Conservation (phyloP, 2,113 vertebrate species). For the Hystrix brachyura region DNA sequence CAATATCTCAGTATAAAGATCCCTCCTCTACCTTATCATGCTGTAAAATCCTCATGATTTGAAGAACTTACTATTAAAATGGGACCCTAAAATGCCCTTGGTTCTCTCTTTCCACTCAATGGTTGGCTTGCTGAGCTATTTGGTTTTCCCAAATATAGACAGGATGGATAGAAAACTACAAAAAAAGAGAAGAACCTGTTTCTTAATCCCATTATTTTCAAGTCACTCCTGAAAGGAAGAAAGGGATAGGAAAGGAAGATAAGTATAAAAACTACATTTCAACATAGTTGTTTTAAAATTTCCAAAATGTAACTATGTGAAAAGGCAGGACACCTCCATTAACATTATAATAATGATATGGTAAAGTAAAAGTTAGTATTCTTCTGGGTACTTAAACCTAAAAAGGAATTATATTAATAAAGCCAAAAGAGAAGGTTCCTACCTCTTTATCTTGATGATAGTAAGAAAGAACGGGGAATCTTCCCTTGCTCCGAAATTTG, state of each 20-base stretch:
- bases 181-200: background rate
- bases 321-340: constrained; percentile 22
- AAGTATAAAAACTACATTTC: background rate
- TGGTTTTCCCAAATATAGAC: background rate
- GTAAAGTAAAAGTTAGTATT: background rate
- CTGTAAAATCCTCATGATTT: background rate
- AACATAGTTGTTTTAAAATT: constrained; percentile 16
- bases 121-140: background rate
- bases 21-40: background rate
- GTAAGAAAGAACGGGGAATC: constrained; percentile 98
- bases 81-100: background rate
- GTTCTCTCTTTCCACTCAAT: background rate
- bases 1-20: background rate
- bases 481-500: constrained; percentile 99
- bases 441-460: constrained; percentile 98
- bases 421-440: constrained; percentile 47
- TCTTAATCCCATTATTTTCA: background rate
- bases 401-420: background rate
- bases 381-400: background rate
- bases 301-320: constrained; percentile 14
- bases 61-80: constrained; percentile 3
- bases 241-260: background rate
- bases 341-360: background rate
- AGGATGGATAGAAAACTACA: background rate
- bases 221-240: background rate